Base-by-base conservation (phyloP, 2,888 invertebrate genomes). In the Ophion ventricosus region DNA sequence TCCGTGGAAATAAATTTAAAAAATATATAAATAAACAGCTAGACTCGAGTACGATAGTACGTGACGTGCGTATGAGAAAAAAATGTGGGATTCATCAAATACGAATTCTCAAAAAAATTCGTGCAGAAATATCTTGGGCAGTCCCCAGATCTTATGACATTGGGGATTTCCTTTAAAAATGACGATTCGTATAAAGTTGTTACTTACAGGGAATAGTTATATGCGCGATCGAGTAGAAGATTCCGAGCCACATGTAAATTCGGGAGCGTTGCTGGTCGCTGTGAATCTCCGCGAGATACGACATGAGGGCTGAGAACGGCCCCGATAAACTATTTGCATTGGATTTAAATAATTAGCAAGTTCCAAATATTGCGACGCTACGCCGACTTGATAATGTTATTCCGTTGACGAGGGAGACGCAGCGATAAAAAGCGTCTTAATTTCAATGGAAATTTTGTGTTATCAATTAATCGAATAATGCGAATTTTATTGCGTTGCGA, bases 141-240 rank as follows among this genome's bases (percentile, higher is more conserved):
- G 61, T n/a, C n/a, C n/a, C n/a, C n/a, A n/a, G n/a, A n/a, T n/a
- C n/a, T n/a, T n/a, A n/a, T n/a, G n/a, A n/a, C n/a, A n/a, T n/a
- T n/a, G n/a, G n/a, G n/a, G n/a, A n/a, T n/a, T n/a, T n/a, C 14
- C 61, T 1, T 1, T 10, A 35, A 17, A n/a, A 29, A n/a, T 74
- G 26, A 76, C 67, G 29, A 70, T 57, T 20, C 11, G 10, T 26
- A n/a, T 43, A 8, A 3, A 10, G 23, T 57, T 14, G 8, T 49
- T 54, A 87, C 92, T 93, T 91, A 96, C 96, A 94, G 8, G 96
- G 96, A 82, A 97, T 93, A 5, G 91, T 91, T 84, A 92, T 92
- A 78, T 92, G 91, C 64, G 91, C 93, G 17, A 92, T 87, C 0
- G 92, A 92, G 76, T 92, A 92, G 49, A 91, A 90, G 11, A 91